Evolutionary conservation across 2,888 invertebrate species (phyloP).

Genomic region (Meta bourneti): DNA sequence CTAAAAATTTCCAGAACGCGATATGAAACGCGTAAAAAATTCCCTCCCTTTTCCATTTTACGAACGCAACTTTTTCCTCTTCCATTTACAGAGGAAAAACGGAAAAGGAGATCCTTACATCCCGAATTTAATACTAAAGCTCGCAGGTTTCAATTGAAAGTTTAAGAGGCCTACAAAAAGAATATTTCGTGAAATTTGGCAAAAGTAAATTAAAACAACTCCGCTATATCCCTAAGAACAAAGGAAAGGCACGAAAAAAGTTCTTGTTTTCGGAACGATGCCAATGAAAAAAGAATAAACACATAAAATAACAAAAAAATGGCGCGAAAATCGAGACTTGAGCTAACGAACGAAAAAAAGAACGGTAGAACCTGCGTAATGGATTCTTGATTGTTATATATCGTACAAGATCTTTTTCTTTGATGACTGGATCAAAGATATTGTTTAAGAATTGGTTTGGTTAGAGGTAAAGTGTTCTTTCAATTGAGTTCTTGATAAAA

Average conservation of each 20-base stretch:
- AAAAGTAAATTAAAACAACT: background rate
- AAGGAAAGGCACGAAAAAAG: background rate
- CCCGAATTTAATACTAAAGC: background rate
- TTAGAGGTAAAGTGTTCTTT: background rate
- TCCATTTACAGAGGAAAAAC: background rate
- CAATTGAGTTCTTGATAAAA: background rate
- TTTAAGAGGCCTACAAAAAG: background rate
- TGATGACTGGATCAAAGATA: background rate
- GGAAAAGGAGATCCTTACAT: background rate
- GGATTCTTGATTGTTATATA: slow-evolving; percentile 1
- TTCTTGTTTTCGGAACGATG: background rate
- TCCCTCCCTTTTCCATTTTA: background rate
- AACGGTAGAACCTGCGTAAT: background rate
- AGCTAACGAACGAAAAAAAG: background rate
- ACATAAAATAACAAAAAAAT: background rate
- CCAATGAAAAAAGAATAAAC: background rate
- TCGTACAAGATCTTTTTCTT: background rate
- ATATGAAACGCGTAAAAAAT: background rate
- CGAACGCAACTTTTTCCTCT: background rate
- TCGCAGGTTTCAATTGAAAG: slow-evolving; percentile 1
- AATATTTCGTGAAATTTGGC: background rate
- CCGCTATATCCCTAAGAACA: background rate
- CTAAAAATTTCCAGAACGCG: background rate
- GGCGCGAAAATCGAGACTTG: background rate
- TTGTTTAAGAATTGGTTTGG: background rate